Conservation (phyloP, 2,888 invertebrate genomes). For the Diogma glabrata region DNA sequence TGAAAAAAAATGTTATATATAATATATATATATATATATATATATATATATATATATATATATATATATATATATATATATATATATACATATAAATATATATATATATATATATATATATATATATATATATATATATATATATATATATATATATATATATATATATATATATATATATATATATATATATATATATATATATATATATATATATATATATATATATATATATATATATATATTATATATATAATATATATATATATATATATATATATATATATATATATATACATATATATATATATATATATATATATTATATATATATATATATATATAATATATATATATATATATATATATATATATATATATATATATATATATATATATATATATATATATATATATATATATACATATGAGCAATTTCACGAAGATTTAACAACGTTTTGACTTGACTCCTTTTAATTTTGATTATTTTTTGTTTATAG, state of each 20-base stretch:
- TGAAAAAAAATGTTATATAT: not conserved
- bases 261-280: not conserved
- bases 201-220: not conserved
- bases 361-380: too few relatives aligned
- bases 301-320: not conserved
- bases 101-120: conserved; percentile 1
- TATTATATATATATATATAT: not conserved
- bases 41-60: not conserved
- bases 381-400: too few relatives aligned
- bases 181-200: not conserved
- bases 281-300: not conserved
- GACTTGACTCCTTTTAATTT: too few relatives aligned
- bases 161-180: not conserved
- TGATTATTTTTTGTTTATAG: too few relatives aligned
- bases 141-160: conserved; percentile 1
- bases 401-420: too few relatives aligned
- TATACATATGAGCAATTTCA: too few relatives aligned
- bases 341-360: too few relatives aligned
- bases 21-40: not conserved
- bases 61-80: conserved; percentile 3
- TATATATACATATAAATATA: not conserved
- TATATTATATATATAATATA: not conserved
- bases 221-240: not conserved
- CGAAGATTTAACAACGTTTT: too few relatives aligned
- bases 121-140: conserved; percentile 3